These are phyloP conservation scores for Lithodes maja DNA, from an alignment of 2,888 invertebrate genomes.

Conservation along the genomic window DNA sequence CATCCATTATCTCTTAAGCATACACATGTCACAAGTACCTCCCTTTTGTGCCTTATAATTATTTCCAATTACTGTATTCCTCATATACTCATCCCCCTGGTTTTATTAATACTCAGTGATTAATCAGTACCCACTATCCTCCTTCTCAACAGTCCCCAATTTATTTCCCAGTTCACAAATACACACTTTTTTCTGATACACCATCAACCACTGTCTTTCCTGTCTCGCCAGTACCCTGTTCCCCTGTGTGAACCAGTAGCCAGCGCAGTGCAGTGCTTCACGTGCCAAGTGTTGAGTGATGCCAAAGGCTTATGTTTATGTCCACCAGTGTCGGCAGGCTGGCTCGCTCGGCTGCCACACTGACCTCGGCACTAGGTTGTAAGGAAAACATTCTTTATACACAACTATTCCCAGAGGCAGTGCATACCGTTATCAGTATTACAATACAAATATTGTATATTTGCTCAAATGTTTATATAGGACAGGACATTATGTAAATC, in stretches of 20 bases:
- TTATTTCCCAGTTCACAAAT: too few relatives aligned
- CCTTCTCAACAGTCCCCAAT: too few relatives aligned
- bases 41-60: too few relatives aligned
- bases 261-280: conserved; percentile 15
- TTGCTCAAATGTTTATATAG: too few relatives aligned
- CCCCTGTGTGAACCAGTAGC: not conserved
- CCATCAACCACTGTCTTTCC: not conserved
- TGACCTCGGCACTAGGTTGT: not conserved
- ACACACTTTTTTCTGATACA: not conserved
- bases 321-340: conserved; percentile 12
- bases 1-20: too few relatives aligned
- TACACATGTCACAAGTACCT: too few relatives aligned
- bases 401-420: not conserved
- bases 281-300: conserved; percentile 60
- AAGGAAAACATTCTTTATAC: not conserved
- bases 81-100: too few relatives aligned
- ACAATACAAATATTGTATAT: too few relatives aligned
- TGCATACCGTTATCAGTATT: too few relatives aligned
- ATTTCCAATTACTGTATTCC: too few relatives aligned
- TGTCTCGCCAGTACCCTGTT: not conserved
- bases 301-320: conserved; percentile 63
- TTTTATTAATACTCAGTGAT: too few relatives aligned
- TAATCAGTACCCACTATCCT: not conserved
- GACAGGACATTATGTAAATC: too few relatives aligned
- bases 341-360: not conserved